These are phyloP conservation scores for Momotus momota DNA, from an alignment of 2,797 vertebrate genomes.

Conservation along the genomic window DNA sequence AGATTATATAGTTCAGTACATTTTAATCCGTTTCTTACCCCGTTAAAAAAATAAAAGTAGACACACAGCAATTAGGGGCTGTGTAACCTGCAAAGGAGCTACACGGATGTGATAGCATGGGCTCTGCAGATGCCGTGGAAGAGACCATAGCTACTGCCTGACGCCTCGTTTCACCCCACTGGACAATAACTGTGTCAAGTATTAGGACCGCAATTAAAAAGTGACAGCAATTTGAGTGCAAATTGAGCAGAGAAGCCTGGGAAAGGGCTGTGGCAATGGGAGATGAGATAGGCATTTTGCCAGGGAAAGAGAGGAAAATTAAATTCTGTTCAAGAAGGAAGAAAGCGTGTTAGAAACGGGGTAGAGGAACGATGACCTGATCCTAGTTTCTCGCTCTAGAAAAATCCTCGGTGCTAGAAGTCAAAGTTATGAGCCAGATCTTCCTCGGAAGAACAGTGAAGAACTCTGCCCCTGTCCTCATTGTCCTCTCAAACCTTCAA, in stretches of 20 bases:
- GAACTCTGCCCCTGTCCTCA: neutral
- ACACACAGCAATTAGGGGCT: neutral
- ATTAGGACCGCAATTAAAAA: neutral
- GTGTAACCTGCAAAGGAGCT: neutral
- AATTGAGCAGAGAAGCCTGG: neutral
- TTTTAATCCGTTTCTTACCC: slow-evolving; percentile 53
- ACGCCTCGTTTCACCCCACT: neutral
- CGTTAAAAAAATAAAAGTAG: neutral
- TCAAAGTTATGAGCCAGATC: neutral
- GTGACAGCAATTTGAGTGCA: neutral
- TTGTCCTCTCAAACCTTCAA: neutral
- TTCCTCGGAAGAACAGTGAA: neutral
- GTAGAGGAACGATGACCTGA: neutral
- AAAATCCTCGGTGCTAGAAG: neutral
- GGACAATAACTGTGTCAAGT: neutral
- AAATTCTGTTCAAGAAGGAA: neutral
- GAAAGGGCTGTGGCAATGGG: neutral
- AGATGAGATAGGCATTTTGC: neutral
- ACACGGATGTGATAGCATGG: rapidly evolving
- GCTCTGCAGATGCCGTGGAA: neutral
- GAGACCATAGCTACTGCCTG: neutral
- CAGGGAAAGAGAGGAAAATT: neutral
- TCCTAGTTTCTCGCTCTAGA: neutral
- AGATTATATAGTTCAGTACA: slow-evolving; percentile 20
- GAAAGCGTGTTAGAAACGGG: neutral